Percentiles rank a stretch among this genome's conserved stretches.
Evolutionary conservation across 2,888 invertebrate species (phyloP).

Genomic region (Icerya purchasi): DNA sequence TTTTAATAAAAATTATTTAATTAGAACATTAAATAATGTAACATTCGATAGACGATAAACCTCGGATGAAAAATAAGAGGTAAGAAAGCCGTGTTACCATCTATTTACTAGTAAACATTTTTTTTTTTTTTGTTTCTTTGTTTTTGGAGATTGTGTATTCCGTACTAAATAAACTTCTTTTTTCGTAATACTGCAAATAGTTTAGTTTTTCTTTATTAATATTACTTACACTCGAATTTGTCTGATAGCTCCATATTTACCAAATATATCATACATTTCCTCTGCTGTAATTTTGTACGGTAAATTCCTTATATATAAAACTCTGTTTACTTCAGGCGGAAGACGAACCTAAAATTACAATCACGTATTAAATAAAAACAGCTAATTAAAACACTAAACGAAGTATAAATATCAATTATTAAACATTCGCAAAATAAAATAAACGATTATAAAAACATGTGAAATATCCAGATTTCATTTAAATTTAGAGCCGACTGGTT

Average conservation of each 20-base stretch:
- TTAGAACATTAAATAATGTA: no score
- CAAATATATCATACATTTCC: constrained; percentile 99
- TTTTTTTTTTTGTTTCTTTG: no score
- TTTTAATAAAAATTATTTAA: no score
- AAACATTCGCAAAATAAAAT: neutral
- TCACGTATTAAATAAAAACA: neutral
- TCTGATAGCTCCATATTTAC: constrained; percentile 96
- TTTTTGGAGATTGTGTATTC: no score
- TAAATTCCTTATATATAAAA: constrained; percentile 86
- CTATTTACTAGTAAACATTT: no score
- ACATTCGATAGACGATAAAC: no score
- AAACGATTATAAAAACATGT: no score
- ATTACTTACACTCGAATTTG: constrained; percentile 93
- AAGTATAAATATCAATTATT: neutral
- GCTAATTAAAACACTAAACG: neutral
- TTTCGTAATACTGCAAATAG: neutral
- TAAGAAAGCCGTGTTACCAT: no score
- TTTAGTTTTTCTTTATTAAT: constrained; percentile 4
- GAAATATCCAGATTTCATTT: no score
- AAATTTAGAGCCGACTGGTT: no score
- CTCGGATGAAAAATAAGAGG: no score
- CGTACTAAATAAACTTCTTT: neutral
- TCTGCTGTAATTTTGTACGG: constrained; percentile 99
- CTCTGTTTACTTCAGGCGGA: constrained; percentile 95
- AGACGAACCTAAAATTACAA: constrained; percentile 57